Evolutionary conservation across 2,797 vertebrate genomes (phyloP).

Genomic region (Atherinosoma microstoma): DNA sequence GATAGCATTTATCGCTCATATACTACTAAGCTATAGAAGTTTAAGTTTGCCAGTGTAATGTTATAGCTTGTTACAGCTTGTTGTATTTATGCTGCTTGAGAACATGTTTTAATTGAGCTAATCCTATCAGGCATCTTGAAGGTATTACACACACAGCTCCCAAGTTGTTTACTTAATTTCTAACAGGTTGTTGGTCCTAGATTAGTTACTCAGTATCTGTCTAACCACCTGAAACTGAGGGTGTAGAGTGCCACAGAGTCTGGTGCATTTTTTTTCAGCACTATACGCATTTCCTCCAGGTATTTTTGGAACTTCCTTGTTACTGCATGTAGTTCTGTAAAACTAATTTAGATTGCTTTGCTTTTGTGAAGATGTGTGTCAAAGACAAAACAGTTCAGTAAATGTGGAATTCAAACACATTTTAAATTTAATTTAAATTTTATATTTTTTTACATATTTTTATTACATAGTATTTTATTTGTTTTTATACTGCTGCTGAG

Average conservation of each 20-base stretch:
- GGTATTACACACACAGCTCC: conserved; percentile 12
- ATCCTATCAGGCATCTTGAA: conserved; percentile 5
- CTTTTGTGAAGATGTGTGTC: background rate
- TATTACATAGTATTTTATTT: no score
- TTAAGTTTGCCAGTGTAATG: conserved; percentile 2
- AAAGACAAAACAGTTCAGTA: background rate
- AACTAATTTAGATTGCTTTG: conserved; percentile 4
- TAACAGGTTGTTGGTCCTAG: conserved; percentile 21
- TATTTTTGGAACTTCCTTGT: conserved; percentile 55
- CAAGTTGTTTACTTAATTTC: conserved; percentile 25
- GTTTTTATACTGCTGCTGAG: no score
- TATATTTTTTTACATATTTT: no score
- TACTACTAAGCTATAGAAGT: conserved; percentile 9
- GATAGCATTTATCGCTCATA: background rate
- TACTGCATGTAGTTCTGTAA: conserved; percentile 5
- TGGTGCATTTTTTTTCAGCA: conserved; percentile 24
- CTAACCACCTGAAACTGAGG: conserved; percentile 9
- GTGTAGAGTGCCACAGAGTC: conserved; percentile 10
- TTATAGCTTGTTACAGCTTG: conserved; percentile 11
- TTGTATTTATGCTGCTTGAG: conserved; percentile 34
- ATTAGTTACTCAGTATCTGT: conserved; percentile 12
- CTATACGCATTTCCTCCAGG: conserved; percentile 31
- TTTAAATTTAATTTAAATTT: no score
- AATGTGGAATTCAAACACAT: background rate
- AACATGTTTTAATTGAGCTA: conserved; percentile 22